These are phyloP conservation scores for Luehdorfia chinensis DNA, from an alignment of 1,140 invertebrate species.

Conservation along the genomic window DNA sequence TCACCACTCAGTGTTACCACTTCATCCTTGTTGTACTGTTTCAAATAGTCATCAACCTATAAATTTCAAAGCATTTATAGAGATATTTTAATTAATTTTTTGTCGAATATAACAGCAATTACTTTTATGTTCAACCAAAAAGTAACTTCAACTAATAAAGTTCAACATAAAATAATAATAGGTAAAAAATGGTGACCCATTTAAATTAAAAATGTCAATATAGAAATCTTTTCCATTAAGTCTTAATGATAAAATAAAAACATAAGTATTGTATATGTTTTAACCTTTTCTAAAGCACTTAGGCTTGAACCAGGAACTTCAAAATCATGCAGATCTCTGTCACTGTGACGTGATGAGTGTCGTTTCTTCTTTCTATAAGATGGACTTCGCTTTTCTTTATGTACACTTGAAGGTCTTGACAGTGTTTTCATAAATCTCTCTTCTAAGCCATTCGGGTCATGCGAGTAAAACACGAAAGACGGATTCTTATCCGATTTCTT, in stretches of 20 bases:
- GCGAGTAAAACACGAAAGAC: constrained; percentile 71
- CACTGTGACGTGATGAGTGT: constrained; percentile 69
- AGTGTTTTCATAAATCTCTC: constrained; percentile 66
- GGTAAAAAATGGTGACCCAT: too few species aligned
- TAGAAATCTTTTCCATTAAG: too few species aligned
- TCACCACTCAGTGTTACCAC: constrained; percentile 74
- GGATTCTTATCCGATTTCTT: constrained; percentile 75
- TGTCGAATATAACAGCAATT: too few species aligned
- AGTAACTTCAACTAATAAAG: too few species aligned
- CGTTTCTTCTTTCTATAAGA: constrained; percentile 73
- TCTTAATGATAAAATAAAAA: too few species aligned
- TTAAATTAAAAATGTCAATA: too few species aligned
- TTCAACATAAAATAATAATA: too few species aligned
- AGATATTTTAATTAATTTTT: too few species aligned
- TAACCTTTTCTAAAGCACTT: constrained; percentile 71
- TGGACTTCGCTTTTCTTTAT: constrained; percentile 71
- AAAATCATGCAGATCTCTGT: constrained; percentile 71
- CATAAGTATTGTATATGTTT: too few species aligned
- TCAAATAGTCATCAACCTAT: constrained; percentile 73
- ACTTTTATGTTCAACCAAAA: too few species aligned
- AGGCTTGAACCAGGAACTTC: constrained; percentile 73
- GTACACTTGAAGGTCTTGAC: constrained; percentile 65
- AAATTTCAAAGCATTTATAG: too few species aligned
- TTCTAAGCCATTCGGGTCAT: constrained; percentile 70
- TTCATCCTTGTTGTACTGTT: constrained; percentile 74